Evolutionary conservation across 2,113 vertebrate genomes (phyloP).

Genomic region (Epinephelus fuscoguttatus): DNA sequence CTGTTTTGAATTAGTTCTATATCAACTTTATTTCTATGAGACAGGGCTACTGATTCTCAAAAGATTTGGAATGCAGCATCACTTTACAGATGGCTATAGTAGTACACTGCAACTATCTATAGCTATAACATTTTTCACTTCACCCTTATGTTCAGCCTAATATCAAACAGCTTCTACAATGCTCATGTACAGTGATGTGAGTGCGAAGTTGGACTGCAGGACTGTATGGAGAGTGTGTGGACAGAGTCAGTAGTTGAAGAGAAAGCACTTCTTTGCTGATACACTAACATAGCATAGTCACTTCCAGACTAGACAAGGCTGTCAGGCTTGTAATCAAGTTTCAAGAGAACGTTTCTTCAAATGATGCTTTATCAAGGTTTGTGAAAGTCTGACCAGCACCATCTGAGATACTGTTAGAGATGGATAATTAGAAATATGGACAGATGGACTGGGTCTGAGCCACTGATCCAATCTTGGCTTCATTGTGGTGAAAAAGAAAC

Average conservation of each 20-base stretch:
- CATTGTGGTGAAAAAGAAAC: slow-evolving; percentile 19
- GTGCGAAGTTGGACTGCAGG: no score
- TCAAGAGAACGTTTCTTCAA: neutral
- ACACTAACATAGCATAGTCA: neutral
- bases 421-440: slow-evolving; percentile 6
- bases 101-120: no score
- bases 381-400: neutral
- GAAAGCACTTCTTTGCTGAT: neutral
- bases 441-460: slow-evolving; percentile 7
- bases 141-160: no score
- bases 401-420: slow-evolving; percentile 11
- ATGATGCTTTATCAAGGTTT: neutral
- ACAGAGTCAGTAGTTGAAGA: neutral
- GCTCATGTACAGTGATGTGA: neutral
- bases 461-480: neutral
- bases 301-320: no score
- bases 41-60: no score
- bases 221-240: neutral
- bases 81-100: no score
- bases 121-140: no score
- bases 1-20: no score
- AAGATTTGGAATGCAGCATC: no score
- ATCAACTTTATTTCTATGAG: no score
- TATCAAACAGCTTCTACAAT: neutral
- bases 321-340: no score